Evolutionary conservation across 2,113 vertebrate genomes (phyloP).

Genomic region (Marcusenius ussheri): DNA sequence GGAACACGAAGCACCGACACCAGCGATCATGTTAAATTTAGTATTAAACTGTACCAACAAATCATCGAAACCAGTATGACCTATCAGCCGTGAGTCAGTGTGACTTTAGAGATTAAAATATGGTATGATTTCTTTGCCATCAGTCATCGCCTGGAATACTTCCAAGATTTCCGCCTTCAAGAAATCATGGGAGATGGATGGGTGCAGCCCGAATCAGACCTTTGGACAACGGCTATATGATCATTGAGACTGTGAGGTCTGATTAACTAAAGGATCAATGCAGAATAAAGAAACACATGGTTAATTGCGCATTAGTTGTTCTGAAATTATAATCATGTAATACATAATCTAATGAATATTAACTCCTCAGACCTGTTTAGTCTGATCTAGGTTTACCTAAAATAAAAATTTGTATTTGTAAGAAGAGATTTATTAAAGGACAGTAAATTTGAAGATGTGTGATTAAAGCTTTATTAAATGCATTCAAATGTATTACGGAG

Average conservation of each 20-base stretch:
- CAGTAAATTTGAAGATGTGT: neutral
- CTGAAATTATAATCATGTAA: neutral
- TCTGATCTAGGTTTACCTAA: neutral
- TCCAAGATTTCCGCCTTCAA: constrained; percentile 60
- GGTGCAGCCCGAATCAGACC: constrained; percentile 55
- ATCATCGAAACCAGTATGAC: neutral
- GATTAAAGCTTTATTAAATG: neutral
- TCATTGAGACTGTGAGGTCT: neutral
- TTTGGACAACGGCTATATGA: constrained; percentile 53
- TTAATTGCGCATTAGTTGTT: neutral
- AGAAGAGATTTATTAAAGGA: neutral
- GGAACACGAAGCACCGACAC: neutral
- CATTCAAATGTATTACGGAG: neutral
- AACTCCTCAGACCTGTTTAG: neutral
- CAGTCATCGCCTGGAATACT: constrained; percentile 60
- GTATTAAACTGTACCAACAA: neutral
- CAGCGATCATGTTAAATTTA: neutral
- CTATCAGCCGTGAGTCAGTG: neutral
- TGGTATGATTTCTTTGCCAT: constrained; percentile 15
- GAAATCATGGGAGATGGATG: constrained; percentile 63
- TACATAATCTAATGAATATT: neutral
- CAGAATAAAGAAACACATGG: neutral
- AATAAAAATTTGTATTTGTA: neutral
- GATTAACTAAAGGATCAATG: neutral
- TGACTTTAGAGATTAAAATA: neutral